Base-by-base conservation (phyloP, 1,140 invertebrate species). In the Achroia grisella region DNA sequence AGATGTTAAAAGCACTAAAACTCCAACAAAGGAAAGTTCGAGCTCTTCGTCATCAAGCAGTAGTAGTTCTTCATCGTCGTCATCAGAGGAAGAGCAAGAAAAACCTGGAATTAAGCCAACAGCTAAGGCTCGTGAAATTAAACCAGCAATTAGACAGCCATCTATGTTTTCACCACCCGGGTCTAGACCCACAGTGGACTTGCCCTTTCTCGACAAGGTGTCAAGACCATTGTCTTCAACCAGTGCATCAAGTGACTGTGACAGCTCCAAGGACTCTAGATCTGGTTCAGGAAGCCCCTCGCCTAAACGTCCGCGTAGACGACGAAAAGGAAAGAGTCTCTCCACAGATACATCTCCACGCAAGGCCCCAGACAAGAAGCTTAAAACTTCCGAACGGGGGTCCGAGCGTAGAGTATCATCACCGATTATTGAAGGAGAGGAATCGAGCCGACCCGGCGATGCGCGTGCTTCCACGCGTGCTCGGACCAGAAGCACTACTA, bases 361-460 rank as follows among this genome's bases (percentile, higher is more conserved):
- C 70, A 91, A 90, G 88, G 88, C 91, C 88, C 90, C 90, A 76
- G 91, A 93, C 85, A 93, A 92, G 91, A 93, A 93, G 91, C 91
- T 92, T 91, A 93, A 93, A 93, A 92, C 91, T 92, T 92, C 91
- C 91, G 91, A 93, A 89, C 90, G 90, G 90, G 89, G 89, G 89
- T 89, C 90, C 90, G 90, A 90, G 89, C 88, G 87, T 86, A 87
- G 91, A 89, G 88, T 90, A 89, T 88, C 90, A 90, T 88, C 90
- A 89, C 87, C 90, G 89, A 66, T 87, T 91, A 72, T 76, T 92
- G 88, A 92, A 87, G 88, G 91, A 93, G 89, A 91, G 88, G 89
- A 93, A 92, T 75, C 90, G 87, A 61, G 81, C 86, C 66, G 89
- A 91, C 54, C 84, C 84, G 74, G 76, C 79, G 64, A 78, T 48